phyloP scores from a whole-genome alignment of 2,797 vertebrate species.

The Botia kubotai region DNA sequence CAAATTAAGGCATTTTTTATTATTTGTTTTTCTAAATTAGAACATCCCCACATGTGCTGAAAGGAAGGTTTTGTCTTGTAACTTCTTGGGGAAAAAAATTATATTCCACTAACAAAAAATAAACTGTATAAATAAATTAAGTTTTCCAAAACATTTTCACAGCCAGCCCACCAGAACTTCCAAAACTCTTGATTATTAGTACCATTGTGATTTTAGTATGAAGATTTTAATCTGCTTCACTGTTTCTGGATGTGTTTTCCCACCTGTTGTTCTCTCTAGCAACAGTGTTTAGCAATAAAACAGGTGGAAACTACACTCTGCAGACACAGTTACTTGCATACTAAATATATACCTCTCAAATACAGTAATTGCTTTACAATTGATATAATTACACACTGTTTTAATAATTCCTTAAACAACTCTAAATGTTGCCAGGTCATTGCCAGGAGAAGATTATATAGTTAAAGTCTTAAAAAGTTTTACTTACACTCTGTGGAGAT shows the following conservation, averaged over 20 bases:
- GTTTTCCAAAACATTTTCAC: neutral
- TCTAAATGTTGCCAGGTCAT: neutral
- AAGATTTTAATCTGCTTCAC: slow-evolving; percentile 34
- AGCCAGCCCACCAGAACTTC: slow-evolving; percentile 10
- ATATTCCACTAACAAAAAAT: neutral
- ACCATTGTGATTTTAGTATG: neutral
- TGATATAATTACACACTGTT: neutral
- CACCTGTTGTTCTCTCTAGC: slow-evolving; percentile 65
- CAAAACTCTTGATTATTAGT: neutral
- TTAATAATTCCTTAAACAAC: neutral
- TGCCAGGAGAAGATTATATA: neutral
- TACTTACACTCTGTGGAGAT: neutral
- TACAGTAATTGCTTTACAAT: neutral
- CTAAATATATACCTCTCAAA: neutral
- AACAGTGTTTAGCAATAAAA: slow-evolving; percentile 63
- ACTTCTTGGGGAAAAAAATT: too few relatives aligned
- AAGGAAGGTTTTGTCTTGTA: too few relatives aligned
- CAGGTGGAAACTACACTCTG: slow-evolving; percentile 54
- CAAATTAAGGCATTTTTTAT: too few relatives aligned
- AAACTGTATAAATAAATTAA: neutral
- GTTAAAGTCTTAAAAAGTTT: neutral
- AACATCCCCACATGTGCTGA: too few relatives aligned
- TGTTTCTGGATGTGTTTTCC: slow-evolving; percentile 34
- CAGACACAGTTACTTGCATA: neutral
- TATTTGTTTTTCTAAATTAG: too few relatives aligned